Base-by-base conservation (phyloP, 2,888 invertebrate species). In the Lasius platythorax region DNA sequence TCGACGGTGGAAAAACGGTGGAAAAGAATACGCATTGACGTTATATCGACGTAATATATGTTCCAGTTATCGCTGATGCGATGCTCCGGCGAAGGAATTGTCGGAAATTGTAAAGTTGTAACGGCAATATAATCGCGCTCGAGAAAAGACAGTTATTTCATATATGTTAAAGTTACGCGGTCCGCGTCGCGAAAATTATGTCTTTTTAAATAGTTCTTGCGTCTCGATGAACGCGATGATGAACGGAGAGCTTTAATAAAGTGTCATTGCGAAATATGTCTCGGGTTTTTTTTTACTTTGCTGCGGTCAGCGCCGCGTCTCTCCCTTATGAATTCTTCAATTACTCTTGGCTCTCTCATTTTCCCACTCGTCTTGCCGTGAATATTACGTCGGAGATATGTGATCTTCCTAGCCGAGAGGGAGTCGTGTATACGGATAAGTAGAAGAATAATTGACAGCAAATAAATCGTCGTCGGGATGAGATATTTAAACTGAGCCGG, bases 371-470 rank as follows among this genome's bases (percentile, higher is more conserved):
- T 74, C 43, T 81, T 58, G 23, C 63, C 66, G 53, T 28, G 73
- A 53, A 66, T 50, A 56, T 81, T 67, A 23, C 33, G 40, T 58
- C 6, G 73, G 9, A 15, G 72, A 63, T 53, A 56, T 33, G 64
- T 37, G 82, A 82, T 56, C 82, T 30, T 61, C 56, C 23, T 12
- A 53, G 12, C 3, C 11, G 12, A 15, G 23, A 33, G 72, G 56
- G 76, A 78, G 23, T 85, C 85, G 72, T 70, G 67, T 88, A 53
- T 88, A 87, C 83, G 58, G 30, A 12, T 12, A 30, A 53, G 66
- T 64, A 74, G 63, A 64, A 67, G 28, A 78, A 67, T 78, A 74
- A 76, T 43, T 53, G 72, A 68, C 33, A 74, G 53, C 30, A 23
- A 12, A 46, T 67, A 58, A 72, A 61, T 61, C 66, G 56, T 5